phyloP scores from a whole-genome alignment of 2,113 vertebrate species.

The Odocoileus virginianus region DNA sequence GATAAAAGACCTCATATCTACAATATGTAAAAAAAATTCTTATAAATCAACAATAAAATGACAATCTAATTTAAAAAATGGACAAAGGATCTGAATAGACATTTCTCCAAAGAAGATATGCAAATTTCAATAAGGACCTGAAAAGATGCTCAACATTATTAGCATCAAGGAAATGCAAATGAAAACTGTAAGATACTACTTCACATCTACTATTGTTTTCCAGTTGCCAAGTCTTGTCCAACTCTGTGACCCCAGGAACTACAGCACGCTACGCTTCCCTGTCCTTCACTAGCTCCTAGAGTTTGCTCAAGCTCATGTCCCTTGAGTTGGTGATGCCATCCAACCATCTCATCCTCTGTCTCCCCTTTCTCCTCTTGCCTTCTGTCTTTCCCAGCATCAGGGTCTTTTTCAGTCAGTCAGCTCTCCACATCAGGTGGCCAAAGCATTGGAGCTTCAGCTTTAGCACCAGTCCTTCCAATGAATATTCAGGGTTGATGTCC shows the following conservation, averaged over 20 bases:
- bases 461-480: background rate
- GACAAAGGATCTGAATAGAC: background rate
- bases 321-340: background rate
- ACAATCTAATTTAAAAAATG: background rate
- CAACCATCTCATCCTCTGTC: background rate
- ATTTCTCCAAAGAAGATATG: background rate
- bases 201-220: background rate
- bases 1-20: background rate
- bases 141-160: background rate
- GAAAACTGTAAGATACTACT: background rate
- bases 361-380: background rate
- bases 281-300: background rate
- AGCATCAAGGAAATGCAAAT: background rate
- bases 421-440: background rate
- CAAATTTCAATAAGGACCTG: background rate
- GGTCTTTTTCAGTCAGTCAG: background rate
- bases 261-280: rapidly evolving
- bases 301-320: background rate
- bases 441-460: background rate
- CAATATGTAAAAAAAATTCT: background rate
- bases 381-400: background rate
- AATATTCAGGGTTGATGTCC: background rate
- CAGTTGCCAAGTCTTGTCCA: background rate
- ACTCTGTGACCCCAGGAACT: background rate
- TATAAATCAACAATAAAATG: background rate